Evolutionary conservation across 2,113 vertebrate genomes (phyloP), one percentile per base, ranked within the genome.

Genomic region (Cynopterus brachyotis): DNA sequence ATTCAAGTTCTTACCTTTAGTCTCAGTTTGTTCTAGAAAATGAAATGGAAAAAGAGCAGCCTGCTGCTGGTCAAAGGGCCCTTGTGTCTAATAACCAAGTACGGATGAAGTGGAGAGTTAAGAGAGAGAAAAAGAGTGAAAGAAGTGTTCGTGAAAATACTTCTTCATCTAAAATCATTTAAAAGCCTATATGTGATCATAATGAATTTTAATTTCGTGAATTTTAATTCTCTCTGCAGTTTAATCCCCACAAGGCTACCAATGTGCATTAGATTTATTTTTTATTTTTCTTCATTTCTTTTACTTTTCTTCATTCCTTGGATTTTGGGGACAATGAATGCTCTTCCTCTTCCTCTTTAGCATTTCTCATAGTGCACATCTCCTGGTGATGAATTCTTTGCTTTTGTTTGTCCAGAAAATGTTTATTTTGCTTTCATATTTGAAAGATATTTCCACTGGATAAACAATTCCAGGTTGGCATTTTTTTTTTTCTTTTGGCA

Each of bases 21-120:
- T 76, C 84, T 81, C 55, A 50, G 73, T 89, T 85, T n/a, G 9
- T 85, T 73, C 50, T 72, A 83, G 45, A 94, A 70, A 92, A 88
- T 40, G n/a, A 78, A 62, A 70, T 22, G 73, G 45, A 47, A 26
- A 67, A 40, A 82, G 16, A 60, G 47, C 2, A 50, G 32, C 24
- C 55, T 60, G 30, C 42, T 60, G 19, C 15, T n/a, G 64, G 64
- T 64, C 86, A 73, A 73, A 80, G 62, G 32, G 9, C n/a, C 28
- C 13, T n/a, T 57, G 22, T 60, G 24, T 76, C 82, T 76, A 87
- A 69, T 76, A 92, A 78, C 53, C 53, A 82, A 87, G 67, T 13
- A 37, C 9, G 9, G 78, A 47, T 40, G 40, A 70, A 53, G 26
- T 69, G 57, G 69, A 81, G 17, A 24, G 15, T 50, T 16, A 7